Evolutionary conservation across 2,888 invertebrate genomes (phyloP).

Genomic region (Netelia inedita): DNA sequence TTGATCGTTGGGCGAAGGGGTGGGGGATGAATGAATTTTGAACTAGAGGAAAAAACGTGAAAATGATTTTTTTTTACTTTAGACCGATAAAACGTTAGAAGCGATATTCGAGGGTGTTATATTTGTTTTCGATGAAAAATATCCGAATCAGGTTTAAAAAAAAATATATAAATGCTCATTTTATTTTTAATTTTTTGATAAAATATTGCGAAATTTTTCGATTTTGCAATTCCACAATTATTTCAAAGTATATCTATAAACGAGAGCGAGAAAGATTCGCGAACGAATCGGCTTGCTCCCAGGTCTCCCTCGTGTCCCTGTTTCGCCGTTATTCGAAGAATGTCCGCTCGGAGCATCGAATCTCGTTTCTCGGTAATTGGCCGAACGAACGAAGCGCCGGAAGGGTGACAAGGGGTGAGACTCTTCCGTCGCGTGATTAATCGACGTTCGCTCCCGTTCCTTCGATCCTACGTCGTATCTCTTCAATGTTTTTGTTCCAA

Average conservation of each 20-base stretch:
- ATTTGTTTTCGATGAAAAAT: too few relatives aligned
- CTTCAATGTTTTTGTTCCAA: slow-evolving; percentile 58
- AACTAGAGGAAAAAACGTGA: neutral
- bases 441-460: slow-evolving; percentile 73
- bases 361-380: slow-evolving; percentile 78
- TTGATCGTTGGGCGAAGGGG: slow-evolving; percentile 20
- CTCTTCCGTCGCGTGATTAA: slow-evolving; percentile 78
- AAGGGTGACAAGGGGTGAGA: slow-evolving; percentile 71
- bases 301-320: slow-evolving; percentile 23
- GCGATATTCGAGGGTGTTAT: too few relatives aligned
- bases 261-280: slow-evolving; percentile 65
- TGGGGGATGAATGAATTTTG: neutral
- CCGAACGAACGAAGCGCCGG: slow-evolving; percentile 76
- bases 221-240: neutral
- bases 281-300: slow-evolving; percentile 72
- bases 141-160: too few relatives aligned
- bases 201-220: neutral
- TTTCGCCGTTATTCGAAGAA: slow-evolving; percentile 72
- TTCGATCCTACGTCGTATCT: slow-evolving; percentile 60
- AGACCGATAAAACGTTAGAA: too few relatives aligned
- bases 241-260: slow-evolving; percentile 4
- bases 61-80: neutral
- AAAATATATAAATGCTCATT: too few relatives aligned
- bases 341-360: slow-evolving; percentile 77
- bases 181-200: too few relatives aligned